Evolutionary conservation across 2,888 invertebrate species (phyloP).

Genomic region (Dermolepida albohirtum): DNA sequence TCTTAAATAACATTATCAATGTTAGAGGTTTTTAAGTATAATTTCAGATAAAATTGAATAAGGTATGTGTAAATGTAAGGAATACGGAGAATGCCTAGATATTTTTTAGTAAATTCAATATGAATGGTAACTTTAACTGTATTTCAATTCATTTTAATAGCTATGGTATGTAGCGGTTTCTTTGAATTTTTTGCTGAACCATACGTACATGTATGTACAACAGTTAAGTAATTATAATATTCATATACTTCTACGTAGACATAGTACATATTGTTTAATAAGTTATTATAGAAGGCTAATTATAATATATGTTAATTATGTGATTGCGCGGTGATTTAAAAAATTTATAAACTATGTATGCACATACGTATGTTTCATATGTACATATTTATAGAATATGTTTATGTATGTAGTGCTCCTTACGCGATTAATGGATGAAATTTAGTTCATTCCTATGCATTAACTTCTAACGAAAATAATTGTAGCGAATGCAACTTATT

Average conservation of each 20-base stretch:
- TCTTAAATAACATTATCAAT: slow-evolving; percentile 31
- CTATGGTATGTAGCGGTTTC: slow-evolving; percentile 8
- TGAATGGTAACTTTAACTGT: slow-evolving; percentile 13
- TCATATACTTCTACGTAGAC: slow-evolving; percentile 3
- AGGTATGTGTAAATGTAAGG: neutral
- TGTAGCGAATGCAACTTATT: too few relatives aligned
- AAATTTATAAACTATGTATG: slow-evolving; percentile 4
- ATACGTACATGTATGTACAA: neutral
- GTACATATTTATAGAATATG: slow-evolving; percentile 8
- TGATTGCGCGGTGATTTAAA: neutral
- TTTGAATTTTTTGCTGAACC: neutral
- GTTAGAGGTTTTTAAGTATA: slow-evolving; percentile 27
- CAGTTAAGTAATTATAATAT: slow-evolving; percentile 8
- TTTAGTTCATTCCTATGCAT: slow-evolving; percentile 11
- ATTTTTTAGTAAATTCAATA: neutral
- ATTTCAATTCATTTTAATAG: slow-evolving; percentile 14
- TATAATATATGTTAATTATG: slow-evolving; percentile 22
- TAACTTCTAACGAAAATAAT: slow-evolving; percentile 13
- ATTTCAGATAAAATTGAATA: slow-evolving; percentile 9
- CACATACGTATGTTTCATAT: too few relatives aligned
- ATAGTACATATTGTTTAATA: slow-evolving; percentile 14
- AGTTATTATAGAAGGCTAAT: slow-evolving; percentile 5
- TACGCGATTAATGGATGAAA: neutral
- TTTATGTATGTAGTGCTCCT: slow-evolving; percentile 3
- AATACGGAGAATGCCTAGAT: too few relatives aligned